Evolutionary conservation across 2,797 vertebrate genomes (phyloP), one percentile per base, ranked within the genome.

Genomic region (Xyrichtys novacula): DNA sequence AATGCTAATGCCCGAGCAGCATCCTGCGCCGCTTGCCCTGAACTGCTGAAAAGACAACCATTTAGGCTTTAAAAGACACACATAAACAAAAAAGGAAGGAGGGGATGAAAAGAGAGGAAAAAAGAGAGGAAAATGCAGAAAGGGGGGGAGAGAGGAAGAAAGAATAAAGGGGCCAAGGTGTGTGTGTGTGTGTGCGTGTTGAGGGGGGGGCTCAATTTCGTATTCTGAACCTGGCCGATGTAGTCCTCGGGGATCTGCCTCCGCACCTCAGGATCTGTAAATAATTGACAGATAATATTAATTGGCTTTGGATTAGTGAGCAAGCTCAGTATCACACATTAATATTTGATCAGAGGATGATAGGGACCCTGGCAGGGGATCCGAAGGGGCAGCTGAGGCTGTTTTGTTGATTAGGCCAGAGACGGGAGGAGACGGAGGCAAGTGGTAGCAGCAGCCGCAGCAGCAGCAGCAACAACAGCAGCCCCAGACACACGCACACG

Each of bases 201-300:
- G 34, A 22, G 68, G 49, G 44, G 65, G 74, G 74, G 78, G 82
- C 93, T 97, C 96, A 98, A 98, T 98, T 98, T 98, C 92, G 91
- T 94, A 97, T 98, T 97, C 96, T 96, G 94, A 97, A 97, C 96
- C 96, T 98, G 96, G 96, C 97, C 96, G 95, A 96, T 96, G 95
- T 95, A 94, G 93, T 97, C 97, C 95, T 96, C 86, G 22, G 97
- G 96, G 98, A 97, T 95, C 94, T 95, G 96, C 95, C 96, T 95
- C 95, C 95, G 94, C 96, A 98, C 96, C 97, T 99, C 96, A 96
- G 97, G 96, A 98, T 98, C 96, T 97, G 97, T 98, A 98, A 98
- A 98, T 98, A 99, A 99, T 99, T 99, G 97, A 98, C 97, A 98
- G 98, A 98, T 98, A 97, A 99, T 99, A 99, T 98, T 99, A 99